Conservation (phyloP, 2,888 invertebrate genomes). For the Schizotus pectinicornis region DNA sequence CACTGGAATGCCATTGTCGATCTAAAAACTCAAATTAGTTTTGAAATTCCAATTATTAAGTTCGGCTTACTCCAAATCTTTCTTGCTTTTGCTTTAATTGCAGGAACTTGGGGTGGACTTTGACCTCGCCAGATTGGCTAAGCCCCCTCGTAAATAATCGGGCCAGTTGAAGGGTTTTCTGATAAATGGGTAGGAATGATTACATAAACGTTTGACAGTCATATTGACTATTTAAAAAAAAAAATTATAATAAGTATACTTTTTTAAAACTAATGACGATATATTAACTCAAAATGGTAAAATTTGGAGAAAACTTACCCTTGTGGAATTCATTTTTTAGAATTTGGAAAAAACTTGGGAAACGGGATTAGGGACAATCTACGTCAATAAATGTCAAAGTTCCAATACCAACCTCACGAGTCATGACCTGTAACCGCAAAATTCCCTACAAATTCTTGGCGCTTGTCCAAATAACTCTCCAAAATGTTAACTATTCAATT, state of each 20-base stretch:
- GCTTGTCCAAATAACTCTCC: too few relatives aligned
- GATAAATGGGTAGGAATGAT: conserved; percentile 12
- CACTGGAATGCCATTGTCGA: conserved; percentile 65
- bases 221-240: not conserved
- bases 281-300: not conserved
- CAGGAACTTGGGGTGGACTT: conserved; percentile 25
- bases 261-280: not conserved
- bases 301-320: not conserved
- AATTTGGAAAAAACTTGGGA: not conserved
- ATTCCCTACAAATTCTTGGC: conserved; percentile 12
- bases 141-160: conserved; percentile 29
- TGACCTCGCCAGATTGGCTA: conserved; percentile 26
- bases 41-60: not conserved
- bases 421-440: not conserved
- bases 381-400: conserved; percentile 5
- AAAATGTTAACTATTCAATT: too few relatives aligned
- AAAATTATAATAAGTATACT: not conserved
- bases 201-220: conserved; percentile 13
- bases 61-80: conserved; percentile 36
- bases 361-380: not conserved
- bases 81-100: conserved; percentile 36
- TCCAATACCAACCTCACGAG: conserved; percentile 7
- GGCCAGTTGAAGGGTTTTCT: conserved; percentile 21
- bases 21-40: conserved; percentile 52
- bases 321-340: not conserved